Evolutionary conservation across 2,888 invertebrate species (phyloP).

Genomic region (Drosophila yooni): DNA sequence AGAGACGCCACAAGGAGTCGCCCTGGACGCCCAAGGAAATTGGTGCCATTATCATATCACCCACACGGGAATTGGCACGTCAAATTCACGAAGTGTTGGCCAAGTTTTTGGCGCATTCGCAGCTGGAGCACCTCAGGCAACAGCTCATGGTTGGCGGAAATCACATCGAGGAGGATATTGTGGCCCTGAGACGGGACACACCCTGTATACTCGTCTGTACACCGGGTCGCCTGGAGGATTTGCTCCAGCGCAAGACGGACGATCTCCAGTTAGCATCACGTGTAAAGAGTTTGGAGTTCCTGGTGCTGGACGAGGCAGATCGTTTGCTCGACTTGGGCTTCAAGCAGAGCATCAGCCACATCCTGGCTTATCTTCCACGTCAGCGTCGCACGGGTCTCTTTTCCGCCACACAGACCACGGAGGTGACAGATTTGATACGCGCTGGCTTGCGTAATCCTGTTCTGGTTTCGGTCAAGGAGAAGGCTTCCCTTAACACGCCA

Average conservation of each 20-base stretch:
- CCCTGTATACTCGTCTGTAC: constrained; percentile 96
- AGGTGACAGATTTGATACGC: constrained; percentile 94
- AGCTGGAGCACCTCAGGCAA: constrained; percentile 86
- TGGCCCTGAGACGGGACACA: constrained; percentile 88
- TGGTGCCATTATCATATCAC: constrained; percentile 96
- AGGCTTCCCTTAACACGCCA: constrained; percentile 91
- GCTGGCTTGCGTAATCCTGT: constrained; percentile 98
- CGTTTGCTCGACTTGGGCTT: constrained; percentile 97
- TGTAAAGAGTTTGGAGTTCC: constrained; percentile 94
- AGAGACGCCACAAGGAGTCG: constrained; percentile 87
- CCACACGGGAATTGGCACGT: constrained; percentile 96
- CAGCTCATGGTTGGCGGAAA: constrained; percentile 93
- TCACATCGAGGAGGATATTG: constrained; percentile 91
- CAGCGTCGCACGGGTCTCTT: constrained; percentile 98
- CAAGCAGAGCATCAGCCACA: constrained; percentile 89
- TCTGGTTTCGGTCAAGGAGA: constrained; percentile 94
- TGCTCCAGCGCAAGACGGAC: constrained; percentile 90
- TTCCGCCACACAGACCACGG: constrained; percentile 99
- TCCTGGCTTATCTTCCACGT: constrained; percentile 95
- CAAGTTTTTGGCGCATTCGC: constrained; percentile 86
- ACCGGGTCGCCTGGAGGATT: constrained; percentile 96
- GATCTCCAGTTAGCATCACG: constrained; percentile 89
- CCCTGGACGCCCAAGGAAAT: constrained; percentile 91
- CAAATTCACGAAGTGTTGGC: constrained; percentile 92
- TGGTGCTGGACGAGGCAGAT: constrained; percentile 99